Percentiles rank a stretch among this genome's conserved stretches.
Conservation (phyloP, 2,797 vertebrate species). For the Pseudochirops corinnae region DNA sequence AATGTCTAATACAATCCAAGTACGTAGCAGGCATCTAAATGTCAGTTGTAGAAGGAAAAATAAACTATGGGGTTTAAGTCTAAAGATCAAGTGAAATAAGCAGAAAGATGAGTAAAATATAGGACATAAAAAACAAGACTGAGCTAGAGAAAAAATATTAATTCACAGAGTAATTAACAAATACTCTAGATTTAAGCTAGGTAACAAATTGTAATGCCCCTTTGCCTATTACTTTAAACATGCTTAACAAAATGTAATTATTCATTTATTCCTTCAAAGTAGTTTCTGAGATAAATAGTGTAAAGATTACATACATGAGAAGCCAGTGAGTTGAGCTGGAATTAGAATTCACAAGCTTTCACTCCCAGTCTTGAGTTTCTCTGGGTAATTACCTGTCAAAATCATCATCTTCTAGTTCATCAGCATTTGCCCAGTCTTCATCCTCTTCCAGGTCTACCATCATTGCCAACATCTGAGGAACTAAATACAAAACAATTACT, state of each 20-base stretch:
- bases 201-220: not conserved
- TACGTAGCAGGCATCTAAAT: not conserved
- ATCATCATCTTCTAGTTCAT: slow-evolving; percentile 97
- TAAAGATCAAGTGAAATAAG: not conserved
- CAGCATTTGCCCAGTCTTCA: slow-evolving; percentile 97
- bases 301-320: not conserved
- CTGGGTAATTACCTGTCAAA: slow-evolving; percentile 92
- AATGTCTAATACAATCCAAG: not conserved
- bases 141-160: not conserved
- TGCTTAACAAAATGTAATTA: not conserved
- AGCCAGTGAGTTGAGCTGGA: not conserved
- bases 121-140: not conserved
- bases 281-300: not conserved
- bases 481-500: slow-evolving; percentile 82
- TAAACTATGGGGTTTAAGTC: not conserved
- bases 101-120: not conserved
- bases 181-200: not conserved
- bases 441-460: slow-evolving; percentile 99
- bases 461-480: slow-evolving; percentile 98
- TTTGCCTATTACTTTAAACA: not conserved
- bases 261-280: not conserved
- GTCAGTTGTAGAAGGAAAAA: not conserved
- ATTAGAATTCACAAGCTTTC: not conserved
- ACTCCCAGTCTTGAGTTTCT: not conserved
- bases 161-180: not conserved